Conservation (phyloP, 2,113 vertebrate species). For the Podarcis raffonei region DNA sequence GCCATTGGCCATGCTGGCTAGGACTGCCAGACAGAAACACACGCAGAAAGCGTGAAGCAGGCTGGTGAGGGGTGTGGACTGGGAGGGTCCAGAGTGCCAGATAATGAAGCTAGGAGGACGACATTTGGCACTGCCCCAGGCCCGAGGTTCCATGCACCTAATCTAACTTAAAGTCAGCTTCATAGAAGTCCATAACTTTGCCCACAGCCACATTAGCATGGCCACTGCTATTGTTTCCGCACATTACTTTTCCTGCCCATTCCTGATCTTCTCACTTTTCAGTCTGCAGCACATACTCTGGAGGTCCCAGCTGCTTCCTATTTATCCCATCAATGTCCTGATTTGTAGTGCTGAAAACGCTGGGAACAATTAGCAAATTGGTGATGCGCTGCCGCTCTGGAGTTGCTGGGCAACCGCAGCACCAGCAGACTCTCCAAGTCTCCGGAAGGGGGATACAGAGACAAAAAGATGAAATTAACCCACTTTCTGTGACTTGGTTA, state of each 20-base stretch:
- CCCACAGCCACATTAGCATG: too few relatives aligned
- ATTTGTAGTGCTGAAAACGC: slow-evolving; percentile 70
- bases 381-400: slow-evolving; percentile 64
- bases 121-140: too few relatives aligned
- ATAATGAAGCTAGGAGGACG: too few relatives aligned
- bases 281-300: slow-evolving; percentile 42
- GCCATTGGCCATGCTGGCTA: too few relatives aligned
- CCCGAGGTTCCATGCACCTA: too few relatives aligned
- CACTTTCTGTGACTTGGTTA: slow-evolving; percentile 44
- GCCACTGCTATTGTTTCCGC: not conserved
- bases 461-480: slow-evolving; percentile 70
- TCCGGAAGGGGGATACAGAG: slow-evolving; percentile 76
- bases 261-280: slow-evolving; percentile 13
- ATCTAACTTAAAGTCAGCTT: too few relatives aligned
- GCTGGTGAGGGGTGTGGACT: too few relatives aligned
- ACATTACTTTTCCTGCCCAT: not conserved
- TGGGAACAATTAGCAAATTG: slow-evolving; percentile 68
- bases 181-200: too few relatives aligned
- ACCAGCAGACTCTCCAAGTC: slow-evolving; percentile 71
- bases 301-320: slow-evolving; percentile 27
- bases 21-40: too few relatives aligned
- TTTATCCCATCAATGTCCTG: slow-evolving; percentile 46
- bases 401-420: slow-evolving; percentile 72
- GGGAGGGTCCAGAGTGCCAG: too few relatives aligned
- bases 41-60: too few relatives aligned